Percentiles rank a stretch among this genome's conserved stretches.
Evolutionary conservation across 2,888 invertebrate genomes (phyloP).

Genomic region (Eupithecia centaureata): DNA sequence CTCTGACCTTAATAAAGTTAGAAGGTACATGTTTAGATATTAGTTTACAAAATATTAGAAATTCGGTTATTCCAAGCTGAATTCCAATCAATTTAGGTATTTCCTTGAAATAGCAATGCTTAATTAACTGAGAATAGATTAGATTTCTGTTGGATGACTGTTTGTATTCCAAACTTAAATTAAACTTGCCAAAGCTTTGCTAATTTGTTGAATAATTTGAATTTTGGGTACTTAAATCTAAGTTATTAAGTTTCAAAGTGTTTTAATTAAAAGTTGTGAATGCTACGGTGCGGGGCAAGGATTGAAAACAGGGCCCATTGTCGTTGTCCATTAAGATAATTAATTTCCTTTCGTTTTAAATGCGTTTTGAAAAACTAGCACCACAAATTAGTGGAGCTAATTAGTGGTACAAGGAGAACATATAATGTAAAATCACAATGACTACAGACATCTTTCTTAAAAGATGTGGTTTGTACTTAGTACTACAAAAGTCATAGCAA

Average conservation of each 20-base stretch:
- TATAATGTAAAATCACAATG: background rate
- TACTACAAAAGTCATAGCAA: background rate
- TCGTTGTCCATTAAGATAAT: background rate
- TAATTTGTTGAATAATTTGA: slow-evolving; percentile 35
- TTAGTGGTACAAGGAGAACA: too few species aligned
- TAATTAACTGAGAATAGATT: background rate
- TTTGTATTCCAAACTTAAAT: slow-evolving; percentile 21
- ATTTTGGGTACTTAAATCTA: slow-evolving; percentile 36
- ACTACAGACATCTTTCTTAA: background rate
- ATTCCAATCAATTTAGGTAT: background rate
- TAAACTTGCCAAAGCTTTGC: slow-evolving; percentile 31
- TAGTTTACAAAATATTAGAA: too few species aligned
- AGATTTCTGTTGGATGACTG: slow-evolving; percentile 6
- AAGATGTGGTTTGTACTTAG: too few species aligned
- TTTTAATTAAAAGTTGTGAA: slow-evolving; percentile 55
- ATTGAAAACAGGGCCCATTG: background rate
- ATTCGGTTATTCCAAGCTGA: too few species aligned
- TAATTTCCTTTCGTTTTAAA: background rate
- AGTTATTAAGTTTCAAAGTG: slow-evolving; percentile 48
- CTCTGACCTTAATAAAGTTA: too few species aligned
- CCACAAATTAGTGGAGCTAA: background rate
- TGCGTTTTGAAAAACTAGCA: background rate
- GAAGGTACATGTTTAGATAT: too few species aligned
- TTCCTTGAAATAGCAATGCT: background rate
- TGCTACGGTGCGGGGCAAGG: slow-evolving; percentile 16